Conservation (phyloP, 1,140 invertebrate species). For the Brachionus rubens region DNA sequence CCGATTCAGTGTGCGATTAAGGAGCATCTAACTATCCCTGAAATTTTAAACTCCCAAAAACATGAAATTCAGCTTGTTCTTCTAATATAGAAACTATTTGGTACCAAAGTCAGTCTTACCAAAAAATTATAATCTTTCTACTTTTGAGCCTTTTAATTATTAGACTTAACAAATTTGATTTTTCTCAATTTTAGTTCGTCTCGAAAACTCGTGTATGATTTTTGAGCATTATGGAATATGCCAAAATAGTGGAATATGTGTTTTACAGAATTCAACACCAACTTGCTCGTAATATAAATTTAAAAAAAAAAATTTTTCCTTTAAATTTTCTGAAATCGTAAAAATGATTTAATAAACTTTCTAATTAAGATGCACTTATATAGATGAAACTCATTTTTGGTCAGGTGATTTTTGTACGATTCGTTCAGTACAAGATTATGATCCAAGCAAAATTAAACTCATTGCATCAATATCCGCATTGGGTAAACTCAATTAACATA, state of each 20-base stretch:
- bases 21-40: too few relatives aligned
- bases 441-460: slow-evolving; percentile 3
- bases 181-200: background rate
- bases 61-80: too few relatives aligned
- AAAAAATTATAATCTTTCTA: too few relatives aligned
- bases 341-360: too few relatives aligned
- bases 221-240: slow-evolving; percentile 8
- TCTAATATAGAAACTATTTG: too few relatives aligned
- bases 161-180: too few relatives aligned
- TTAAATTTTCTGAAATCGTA: background rate
- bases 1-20: too few relatives aligned
- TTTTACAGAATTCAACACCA: background rate
- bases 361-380: background rate
- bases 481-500: background rate
- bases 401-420: slow-evolving; percentile 28
- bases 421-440: background rate
- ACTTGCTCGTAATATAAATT: background rate
- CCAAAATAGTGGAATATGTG: slow-evolving; percentile 33
- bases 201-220: background rate
- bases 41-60: too few relatives aligned
- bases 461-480: background rate
- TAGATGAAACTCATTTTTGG: slow-evolving; percentile 36
- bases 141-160: too few relatives aligned
- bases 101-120: too few relatives aligned
- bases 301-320: background rate